Evolutionary conservation across 2,888 invertebrate species (phyloP), one percentile per base, ranked within the genome.

Genomic region (Ornithoptera alexandrae): DNA sequence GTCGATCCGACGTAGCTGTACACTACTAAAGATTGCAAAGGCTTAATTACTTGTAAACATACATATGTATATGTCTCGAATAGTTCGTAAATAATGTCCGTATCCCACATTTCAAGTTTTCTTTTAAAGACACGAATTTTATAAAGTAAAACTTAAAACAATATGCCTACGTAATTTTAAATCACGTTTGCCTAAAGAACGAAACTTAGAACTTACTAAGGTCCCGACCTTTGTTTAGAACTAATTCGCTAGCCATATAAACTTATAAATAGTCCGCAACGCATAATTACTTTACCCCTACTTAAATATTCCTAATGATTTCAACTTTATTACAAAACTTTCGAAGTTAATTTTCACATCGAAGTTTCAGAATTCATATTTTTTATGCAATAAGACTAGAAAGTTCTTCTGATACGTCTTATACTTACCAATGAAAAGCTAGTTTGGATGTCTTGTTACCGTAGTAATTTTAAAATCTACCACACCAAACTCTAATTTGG

Each of bases 1-100:
- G 93, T 94, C 74, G 96, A 95, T 0, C 97, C 96, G 75, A 95
- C 95, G 83, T 94, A 95, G 72, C 89, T 92, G 76, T 95, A 94
- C 73, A 95, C 89, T 75, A 94, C 96, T 96, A 92, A 59, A 60
- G 7, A 59, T 62, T 53, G 53, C 53, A 53, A 46, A 15, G 0
- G n/a, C 53, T 53, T 17, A 50, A 18, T 50, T 18, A n/a, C 6
- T 6, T n/a, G 2, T 8, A 5, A 22, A 46, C 12, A 46, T 42
- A 12, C 7, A 12, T 42, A 46, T 15, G 15, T 46, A 46, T 12
- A 46, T 46, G 3, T 46, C 46, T 4, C 15, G 42, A 12, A 2
- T 46, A 30, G 30, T 0, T 30, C 30, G 30, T 46, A 12, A 46
- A 3, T 46, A 15, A 15, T 15, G 12, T 42, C 12, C 10, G 12